Evolutionary conservation across 2,888 invertebrate genomes (phyloP), one percentile per base, ranked within the genome.

Genomic region (Cybosia mesomella): DNA sequence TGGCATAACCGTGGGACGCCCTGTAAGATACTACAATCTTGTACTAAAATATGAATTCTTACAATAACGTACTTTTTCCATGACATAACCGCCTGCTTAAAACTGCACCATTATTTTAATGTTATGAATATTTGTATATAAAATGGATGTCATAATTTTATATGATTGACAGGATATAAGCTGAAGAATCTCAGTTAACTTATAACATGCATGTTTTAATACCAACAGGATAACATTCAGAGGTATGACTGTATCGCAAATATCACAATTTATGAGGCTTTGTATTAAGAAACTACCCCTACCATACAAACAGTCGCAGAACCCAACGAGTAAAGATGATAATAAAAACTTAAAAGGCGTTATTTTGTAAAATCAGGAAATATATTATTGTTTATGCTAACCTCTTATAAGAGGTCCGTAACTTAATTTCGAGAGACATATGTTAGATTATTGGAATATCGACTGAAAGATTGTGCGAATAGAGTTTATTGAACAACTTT

Each of bases 131-230:
- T 18, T 28, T 64, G 11, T 66, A 58, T 58, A 62, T 63, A 61
- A 54, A 71, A 73, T 81, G 75, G 72, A 67, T 75, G 82, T 67
- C 72, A 68, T 69, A 68, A 39, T 75, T 60, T 72, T 75, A 64
- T 74, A 66, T 80, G 63, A 75, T 75, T 71, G 72, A 77, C 80
- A 80, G 82, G 71, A 67, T 39, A 22, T 66, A 13, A 66, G 59
- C 66, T 34, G 69, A 71, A 68, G 58, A 70, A 55, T 61, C 66
- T 65, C 55, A 65, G 66, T 62, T 71, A 76, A 80, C 64, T 53
- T 70, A 22, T 54, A 63, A 63, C 54, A 28, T 73, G 80, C 81
- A 80, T 81, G 82, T 72, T 66, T 68, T 74, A 64, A 67, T 49
- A 53, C 21, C 53, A 34, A 63, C 66, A 68, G 70, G 70, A 76